Evolutionary conservation across 2,113 vertebrate species (phyloP), one percentile per base, ranked within the genome.

Genomic region (Chaenocephalus aceratus): DNA sequence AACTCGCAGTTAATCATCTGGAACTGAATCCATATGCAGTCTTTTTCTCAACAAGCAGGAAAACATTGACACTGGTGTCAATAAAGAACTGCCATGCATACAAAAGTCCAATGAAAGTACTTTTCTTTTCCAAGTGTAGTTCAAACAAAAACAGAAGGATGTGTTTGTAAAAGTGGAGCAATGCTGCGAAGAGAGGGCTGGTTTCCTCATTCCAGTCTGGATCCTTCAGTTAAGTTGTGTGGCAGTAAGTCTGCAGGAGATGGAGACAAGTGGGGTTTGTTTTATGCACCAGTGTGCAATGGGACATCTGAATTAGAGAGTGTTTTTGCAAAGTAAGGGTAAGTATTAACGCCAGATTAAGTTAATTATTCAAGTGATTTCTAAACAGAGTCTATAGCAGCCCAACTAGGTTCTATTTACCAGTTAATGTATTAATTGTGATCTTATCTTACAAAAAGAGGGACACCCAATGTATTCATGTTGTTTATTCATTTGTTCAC

Each of bases 131-230:
- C 10, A 51, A 15, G 9, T n/a, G 52, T 63, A 58, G 3, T n/a
- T 26, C 5, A 51, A 64, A 64, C 0, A 54, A 49, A n/a, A n/a
- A 51, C 2, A 2, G 12, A 16, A 0, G 0, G 26, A 16, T 0
- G 0, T 34, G 9, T 44, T 0, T n/a, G 15, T 36, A 51, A 36
- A 58, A 69, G 45, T 34, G 0, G 18, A 34, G 49, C 2, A 1
- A 1, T 79, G 9, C 15, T 26, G 16, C 16, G 13, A 53, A 84
- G 41, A 59, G 2, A 26, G 1, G 18, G n/a, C 14, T 62, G 36
- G 13, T 73, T 78, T 78, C 45, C 77, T 71, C 4, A 0, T 84
- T 78, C 60, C 45, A 41, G 21, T 21, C 21, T 61, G 15, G 8
- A 7, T 56, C 2, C 13, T 74, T 49, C 21, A 41, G 62, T 63